Base-by-base conservation (phyloP, 1,140 invertebrate species). In the Nebria ingens region DNA sequence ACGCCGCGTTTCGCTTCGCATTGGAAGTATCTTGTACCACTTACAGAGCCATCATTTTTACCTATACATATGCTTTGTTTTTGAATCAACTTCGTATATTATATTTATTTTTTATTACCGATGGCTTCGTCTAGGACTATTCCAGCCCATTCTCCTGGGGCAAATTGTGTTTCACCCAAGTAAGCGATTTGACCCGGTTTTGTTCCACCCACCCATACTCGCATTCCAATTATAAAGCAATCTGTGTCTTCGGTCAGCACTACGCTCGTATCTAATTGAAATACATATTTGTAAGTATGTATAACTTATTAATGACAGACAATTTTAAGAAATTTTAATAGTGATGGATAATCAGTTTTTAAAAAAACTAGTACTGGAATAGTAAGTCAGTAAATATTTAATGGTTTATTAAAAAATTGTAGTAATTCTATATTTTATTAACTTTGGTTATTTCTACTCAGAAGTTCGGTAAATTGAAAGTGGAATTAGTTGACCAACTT, bases 121-220 rank as follows among this genome's bases (percentile, higher is more conserved):
- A 90, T 89, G 21, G 93, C 81, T 60, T 93, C 87, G 71, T 98
- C 95, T 54, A 98, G 80, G 25, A 95, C 93, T 54, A 99, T 86
- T 34, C 96, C 96, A 63, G 93, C 94, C 95, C 95, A 98, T 56
- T 95, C 90, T 60, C 95, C 95, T 23, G 88, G 83, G 19, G 90
- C 94, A 72, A 98, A 98, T 67, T 93, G 84, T 25, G 95, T 96
- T 69, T 97, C 94, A n/a, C 97, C 97, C 58, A 98, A 93, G 71
- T 91, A 99, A 21, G 94, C 93, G 60, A 99, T 97, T 64, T 84
- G 81, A 21, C 95, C 96, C 2, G 92, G 86, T 68, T 97, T 96
- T n/a, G 83, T 86, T 29, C 94, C 94, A 65, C 92, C 91, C 22
- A 98, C 93, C 87, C 89, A 98, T 61, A 98, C 89, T 61, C 85